Base-by-base conservation (phyloP, 2,113 vertebrate genomes). In the Panthera leo region DNA sequence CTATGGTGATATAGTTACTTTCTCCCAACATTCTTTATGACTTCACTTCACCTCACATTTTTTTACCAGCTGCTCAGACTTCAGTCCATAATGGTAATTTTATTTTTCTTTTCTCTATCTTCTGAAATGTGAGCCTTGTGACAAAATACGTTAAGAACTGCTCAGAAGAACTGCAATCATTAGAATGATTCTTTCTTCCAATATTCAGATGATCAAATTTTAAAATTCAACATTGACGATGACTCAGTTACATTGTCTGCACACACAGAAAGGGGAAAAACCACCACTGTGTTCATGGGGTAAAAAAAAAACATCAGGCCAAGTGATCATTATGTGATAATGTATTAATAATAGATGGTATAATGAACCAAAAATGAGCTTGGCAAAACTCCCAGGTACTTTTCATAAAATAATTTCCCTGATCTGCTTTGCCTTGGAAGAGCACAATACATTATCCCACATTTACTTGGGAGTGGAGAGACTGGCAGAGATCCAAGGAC, bases 261-360 rank as follows among this genome's bases (percentile, higher is more conserved):
- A 65, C 21, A 36, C 18, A n/a, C 1, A 36, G 13, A 86, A 48
- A n/a, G 13, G 65, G 71, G 14, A 12, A 67, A 89, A 94, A 55
- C 48, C 39, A 71, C 68, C 51, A n/a, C 8, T 21, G 5, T 68
- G 4, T 19, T 3, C 58, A 36, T 21, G 23, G 21, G 34, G 61
- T 85, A 88, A 93, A 95, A 85, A 85, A 85, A 89, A 85, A 55
- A 83, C 84, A 73, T 75, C 61, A 89, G 93, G 93, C 23, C 0
- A 2, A 91, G 23, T 6, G 55, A 91, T 93, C 70, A 39, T 96
- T 92, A 80, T 45, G 58, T 34, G 85, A 95, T 94, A 87, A 88
- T 80, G 18, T 75, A 91, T 97, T 91, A 94, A 97, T 85, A 97
- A 96, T 94, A 95, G 75, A 96, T 95, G 36, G 58, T 7, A 70